phyloP scores from a whole-genome alignment of 2,113 vertebrate genomes.

The Cheirogaleus medius region DNA sequence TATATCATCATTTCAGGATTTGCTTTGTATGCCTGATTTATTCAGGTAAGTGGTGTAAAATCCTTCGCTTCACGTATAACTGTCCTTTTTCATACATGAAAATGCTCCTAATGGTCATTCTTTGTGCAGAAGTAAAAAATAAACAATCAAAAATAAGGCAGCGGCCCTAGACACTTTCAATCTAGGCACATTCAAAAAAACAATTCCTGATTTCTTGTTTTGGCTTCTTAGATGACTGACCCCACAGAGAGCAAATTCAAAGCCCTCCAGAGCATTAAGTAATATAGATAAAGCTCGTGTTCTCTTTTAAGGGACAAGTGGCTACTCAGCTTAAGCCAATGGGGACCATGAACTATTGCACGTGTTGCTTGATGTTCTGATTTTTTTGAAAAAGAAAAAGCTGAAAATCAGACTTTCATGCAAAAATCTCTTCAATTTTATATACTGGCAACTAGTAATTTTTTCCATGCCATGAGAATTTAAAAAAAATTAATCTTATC shows the following conservation, averaged over 20 bases:
- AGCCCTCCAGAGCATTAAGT: neutral
- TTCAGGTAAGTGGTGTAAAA: slow-evolving; percentile 29
- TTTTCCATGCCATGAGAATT: neutral
- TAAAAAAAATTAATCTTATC: neutral
- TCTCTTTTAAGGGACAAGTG: neutral
- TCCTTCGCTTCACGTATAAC: neutral
- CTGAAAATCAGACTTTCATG: neutral
- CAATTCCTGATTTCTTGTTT: neutral
- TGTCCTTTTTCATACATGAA: neutral
- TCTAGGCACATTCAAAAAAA: neutral
- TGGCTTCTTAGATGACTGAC: neutral
- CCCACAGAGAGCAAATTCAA: neutral
- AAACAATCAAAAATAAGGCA: neutral
- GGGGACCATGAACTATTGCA: neutral
- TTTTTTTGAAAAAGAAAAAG: neutral
- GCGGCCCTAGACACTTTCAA: neutral
- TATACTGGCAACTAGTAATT: neutral
- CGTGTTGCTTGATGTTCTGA: neutral
- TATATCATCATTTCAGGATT: slow-evolving; percentile 3
- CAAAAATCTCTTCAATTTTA: neutral
- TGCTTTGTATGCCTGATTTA: slow-evolving; percentile 35
- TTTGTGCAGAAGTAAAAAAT: neutral
- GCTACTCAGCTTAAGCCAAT: neutral
- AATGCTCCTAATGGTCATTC: neutral
- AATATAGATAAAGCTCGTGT: neutral